These are phyloP conservation scores for Pseudomyrmex pallidus DNA, from an alignment of 1,140 invertebrate genomes.

Conservation along the genomic window DNA sequence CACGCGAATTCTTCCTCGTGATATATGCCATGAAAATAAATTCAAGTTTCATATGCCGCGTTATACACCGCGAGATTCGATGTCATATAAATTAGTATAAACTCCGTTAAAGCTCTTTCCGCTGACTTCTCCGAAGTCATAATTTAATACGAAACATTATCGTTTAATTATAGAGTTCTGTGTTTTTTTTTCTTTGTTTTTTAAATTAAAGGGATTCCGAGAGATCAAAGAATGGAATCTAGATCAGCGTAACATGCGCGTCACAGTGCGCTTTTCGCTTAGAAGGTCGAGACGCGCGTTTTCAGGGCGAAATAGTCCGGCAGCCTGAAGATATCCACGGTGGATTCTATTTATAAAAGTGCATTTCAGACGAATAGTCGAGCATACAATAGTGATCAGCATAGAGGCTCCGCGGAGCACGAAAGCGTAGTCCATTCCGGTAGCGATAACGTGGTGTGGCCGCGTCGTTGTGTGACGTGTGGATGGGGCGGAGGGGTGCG, in stretches of 20 bases:
- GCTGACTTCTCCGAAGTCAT: too few relatives aligned
- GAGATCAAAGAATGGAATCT: not conserved
- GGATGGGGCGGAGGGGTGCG: conserved; percentile 46
- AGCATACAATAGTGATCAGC: conserved; percentile 62
- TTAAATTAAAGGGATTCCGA: not conserved
- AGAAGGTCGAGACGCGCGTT: conserved; percentile 47
- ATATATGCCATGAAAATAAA: too few relatives aligned
- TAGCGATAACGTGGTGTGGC: conserved; percentile 36
- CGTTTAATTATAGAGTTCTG: not conserved
- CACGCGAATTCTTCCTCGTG: too few relatives aligned
- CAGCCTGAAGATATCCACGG: conserved; percentile 49
- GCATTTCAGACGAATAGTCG: conserved; percentile 72
- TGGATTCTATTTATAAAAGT: conserved; percentile 74
- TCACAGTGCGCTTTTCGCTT: conserved; percentile 46
- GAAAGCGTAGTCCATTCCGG: conserved; percentile 55
- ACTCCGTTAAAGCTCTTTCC: too few relatives aligned
- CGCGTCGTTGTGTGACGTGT: conserved; percentile 40
- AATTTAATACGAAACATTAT: too few relatives aligned
- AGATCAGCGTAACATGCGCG: conserved; percentile 24
- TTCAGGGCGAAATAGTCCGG: conserved; percentile 38
- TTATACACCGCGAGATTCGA: too few relatives aligned
- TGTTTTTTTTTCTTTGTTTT: not conserved
- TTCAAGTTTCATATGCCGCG: too few relatives aligned
- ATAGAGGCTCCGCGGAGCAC: conserved; percentile 51
- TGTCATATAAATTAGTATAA: too few relatives aligned